Base-by-base conservation (phyloP, 1,140 invertebrate genomes). In the Lycorma delicatula region DNA sequence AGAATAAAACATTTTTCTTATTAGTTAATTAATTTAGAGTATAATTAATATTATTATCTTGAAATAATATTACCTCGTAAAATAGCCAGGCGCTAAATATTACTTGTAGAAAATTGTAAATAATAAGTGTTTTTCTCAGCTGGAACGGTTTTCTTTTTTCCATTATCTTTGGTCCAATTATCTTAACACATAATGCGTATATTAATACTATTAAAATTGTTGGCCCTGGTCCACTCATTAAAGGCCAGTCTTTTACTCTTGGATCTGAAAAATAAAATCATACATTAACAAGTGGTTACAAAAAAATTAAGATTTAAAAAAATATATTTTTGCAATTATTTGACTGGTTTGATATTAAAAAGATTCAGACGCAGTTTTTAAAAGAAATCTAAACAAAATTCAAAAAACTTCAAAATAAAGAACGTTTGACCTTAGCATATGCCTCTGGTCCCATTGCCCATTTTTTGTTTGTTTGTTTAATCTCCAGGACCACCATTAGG, bases 21-120 rank as follows among this genome's bases (percentile, higher is more conserved):
- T 12, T 46, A 7, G 5, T 20, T 46, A n/a, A 9, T 12, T 46
- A 20, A 44, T 23, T n/a, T 27, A 22, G 20, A 13, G 38, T 26
- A 11, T 16, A 27, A 62, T 29, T 41, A 54, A 36, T 5, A 16
- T 20, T 53, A n/a, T n/a, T n/a, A n/a, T n/a, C n/a, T n/a, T n/a
- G n/a, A n/a, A n/a, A n/a, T 29, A 20, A 57, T 71, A 72, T 78
- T 79, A 90, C 87, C 81, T 89, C 85, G 66, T 84, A 79, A 72
- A 90, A 90, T 38, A 94, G 74, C 83, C 87, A 92, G 47, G 79
- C 72, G 65, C 86, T 90, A 67, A 92, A 86, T 66, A 91, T 65
- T 50, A 93, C 87, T 81, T 93, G 87, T 62, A 86, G 77, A 56
- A 87, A 76, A 76, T 96, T 95, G 73, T 96, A 96, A 49, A 80